Base-by-base conservation (phyloP, 2,797 vertebrate genomes). In the Betta splendens region DNA sequence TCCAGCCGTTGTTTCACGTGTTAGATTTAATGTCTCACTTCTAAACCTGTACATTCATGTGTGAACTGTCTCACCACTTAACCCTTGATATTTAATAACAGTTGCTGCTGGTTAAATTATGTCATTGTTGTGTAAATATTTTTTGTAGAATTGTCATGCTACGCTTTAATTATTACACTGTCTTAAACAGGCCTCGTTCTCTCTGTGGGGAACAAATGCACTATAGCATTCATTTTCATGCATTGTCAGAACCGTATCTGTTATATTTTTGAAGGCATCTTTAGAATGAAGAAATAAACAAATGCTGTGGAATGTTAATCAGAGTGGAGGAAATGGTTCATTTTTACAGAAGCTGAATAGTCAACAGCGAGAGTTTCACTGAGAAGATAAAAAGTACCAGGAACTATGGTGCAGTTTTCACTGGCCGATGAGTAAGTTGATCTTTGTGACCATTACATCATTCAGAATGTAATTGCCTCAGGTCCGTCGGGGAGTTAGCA, bases 81-180 rank as follows among this genome's bases (percentile, higher is more conserved):
- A n/a, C 66, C 49, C 42, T 54, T 65, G 38, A 77, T 85, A 85
- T 85, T 88, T 85, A 83, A 90, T 83, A 63, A 82, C 67, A 89
- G 0, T 55, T 93, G 94, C 96, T 98, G 95, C 95, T 98, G 94
- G 89, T 89, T 93, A 87, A 89, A 77, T 89, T 84, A 90, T 91
- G 68, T 91, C 81, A 84, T 80, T 89, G 86, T 76, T 89, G 79
- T 88, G 62, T 75, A 85, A 77, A 79, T 84, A 77, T 89, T 85
- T n/a, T 86, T 80, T 84, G 43, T 89, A 82, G 70, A n/a, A n/a
- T n/a, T n/a, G n/a, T n/a, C n/a, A n/a, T n/a, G n/a, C 69, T 77
- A 64, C 44, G 49, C 4, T 37, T 16, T 52, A 50, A 40, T 58
- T 49, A 42, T 29, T 57, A 22, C 22, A 48, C 42, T 51, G 48